Base-by-base conservation (phyloP, 2,888 invertebrate genomes). In the Escarpia spicata region DNA sequence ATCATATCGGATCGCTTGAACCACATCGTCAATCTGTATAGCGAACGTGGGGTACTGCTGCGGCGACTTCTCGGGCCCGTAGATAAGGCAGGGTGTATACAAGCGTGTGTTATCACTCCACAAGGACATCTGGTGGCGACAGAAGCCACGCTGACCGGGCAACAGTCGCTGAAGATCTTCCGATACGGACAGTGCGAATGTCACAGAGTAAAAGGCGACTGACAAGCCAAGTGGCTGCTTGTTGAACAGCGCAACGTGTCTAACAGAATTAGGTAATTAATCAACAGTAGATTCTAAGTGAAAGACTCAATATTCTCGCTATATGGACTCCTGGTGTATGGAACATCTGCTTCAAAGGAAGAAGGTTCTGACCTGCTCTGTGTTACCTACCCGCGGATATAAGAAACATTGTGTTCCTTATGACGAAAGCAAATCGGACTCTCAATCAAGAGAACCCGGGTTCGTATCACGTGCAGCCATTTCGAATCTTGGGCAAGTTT, bases 81-180 rank as follows among this genome's bases (percentile, higher is more conserved):
- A 75, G 96, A 96, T 93, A 95, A 95, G 90, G 94, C 94, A 37
- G 96, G 96, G 1, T 91, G 95, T 12, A 93, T 95, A 43, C 95
- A 96, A 93, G 92, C 95, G 92, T 94, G 95, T 92, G 94, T 94
- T 92, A 93, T 96, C 8, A 95, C 96, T 92, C 95, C 95, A 75
- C 96, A 96, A 93, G 96, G 96, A 91, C 96, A 96, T 92, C 92
- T 96, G 90, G 94, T 95, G 60, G 94, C 93, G 0, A 94, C 95
- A 2, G 96, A 96, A 92, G 95, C 94, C 92, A 95, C 95, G 92
- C 93, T 95, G 58, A 94, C 95, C 37, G 95, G 95, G 91, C 94
- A 94, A 3, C 96, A 96, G 93, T 95, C 95, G 92, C 43, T 96
- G 19, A 96, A 96, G 93, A 95, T 96, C 92, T 96, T 96, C 93